Evolutionary conservation across 2,797 vertebrate genomes (phyloP), one percentile per base, ranked within the genome.

Genomic region (Tenualosa ilisha): DNA sequence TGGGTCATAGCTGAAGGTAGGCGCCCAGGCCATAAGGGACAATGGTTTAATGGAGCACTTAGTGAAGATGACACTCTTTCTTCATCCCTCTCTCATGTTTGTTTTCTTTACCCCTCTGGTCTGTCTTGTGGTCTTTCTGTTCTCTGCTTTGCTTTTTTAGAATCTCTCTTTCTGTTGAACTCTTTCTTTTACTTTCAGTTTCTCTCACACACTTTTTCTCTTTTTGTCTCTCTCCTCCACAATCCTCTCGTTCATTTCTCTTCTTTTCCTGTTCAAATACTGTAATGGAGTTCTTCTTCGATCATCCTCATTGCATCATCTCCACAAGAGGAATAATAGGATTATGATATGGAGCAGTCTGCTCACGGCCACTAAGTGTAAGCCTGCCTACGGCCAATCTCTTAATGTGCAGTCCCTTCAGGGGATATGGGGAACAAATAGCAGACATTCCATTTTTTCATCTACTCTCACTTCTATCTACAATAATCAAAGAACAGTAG

Each of bases 331-430:
- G 17, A 24, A 63, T 63, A 63, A 63, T 63, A 63, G 59, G 59
- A 63, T 63, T 63, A 63, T 63, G n/a, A 63, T 63, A 63, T 63
- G 59, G 59, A 63, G 59, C 59, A 24, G 59, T 24, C 56, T 61
- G 59, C 59, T 63, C 5, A 1, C 56, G 6, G 56, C 20, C 17
- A n/a, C 17, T 59, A 22, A 59, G 56, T 59, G 59, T 63, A 63
- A 63, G 59, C 59, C 59, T 9, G 22, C 59, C 59, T 63, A 63
- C 8, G n/a, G 59, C 59, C 59, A 63, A 24, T 63, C 59, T 63
- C 59, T n/a, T 63, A 63, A 63, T 8, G 59, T 11, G n/a, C n/a
- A 7, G n/a, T 63, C 8, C 7, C n/a, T n/a, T 9, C 8, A 9
- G n/a, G 8, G 6, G 8, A 63, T n/a, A 63, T 63, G 59, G 6